Evolutionary conservation across 2,888 invertebrate genomes (phyloP).

Genomic region (Coremacera marginata): DNA sequence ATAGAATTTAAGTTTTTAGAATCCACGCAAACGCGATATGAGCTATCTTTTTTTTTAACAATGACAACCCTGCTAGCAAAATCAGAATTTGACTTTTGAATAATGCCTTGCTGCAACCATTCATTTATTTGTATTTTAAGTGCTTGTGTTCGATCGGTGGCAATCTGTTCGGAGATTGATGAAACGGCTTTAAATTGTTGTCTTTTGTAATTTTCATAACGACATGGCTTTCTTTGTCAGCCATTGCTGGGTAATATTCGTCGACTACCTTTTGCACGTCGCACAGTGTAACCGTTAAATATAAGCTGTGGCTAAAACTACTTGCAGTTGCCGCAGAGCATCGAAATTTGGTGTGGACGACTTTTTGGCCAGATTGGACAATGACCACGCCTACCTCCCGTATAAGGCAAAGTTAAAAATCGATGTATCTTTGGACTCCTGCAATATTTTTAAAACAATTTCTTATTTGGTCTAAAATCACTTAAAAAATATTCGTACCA

Average conservation of each 20-base stretch:
- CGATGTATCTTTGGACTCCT: too few species aligned
- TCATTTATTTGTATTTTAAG: not conserved
- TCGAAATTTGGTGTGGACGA: too few species aligned
- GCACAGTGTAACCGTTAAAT: not conserved
- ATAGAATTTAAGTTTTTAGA: not conserved
- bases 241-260: not conserved
- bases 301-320: too few species aligned
- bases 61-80: too few species aligned
- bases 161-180: not conserved
- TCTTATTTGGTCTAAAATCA: too few species aligned
- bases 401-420: too few species aligned
- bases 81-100: not conserved
- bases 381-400: too few species aligned
- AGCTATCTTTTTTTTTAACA: not conserved
- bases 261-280: slow-evolving; percentile 33
- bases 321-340: too few species aligned
- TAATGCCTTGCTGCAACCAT: slow-evolving; percentile 41
- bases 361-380: too few species aligned
- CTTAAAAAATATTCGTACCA: too few species aligned
- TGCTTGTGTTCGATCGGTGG: not conserved
- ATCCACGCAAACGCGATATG: not conserved
- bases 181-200: not conserved
- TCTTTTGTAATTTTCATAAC: slow-evolving; percentile 19
- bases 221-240: slow-evolving; percentile 1
- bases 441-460: too few species aligned